Conservation (phyloP, 2,113 vertebrate species). For the Nesoenas mayeri region DNA sequence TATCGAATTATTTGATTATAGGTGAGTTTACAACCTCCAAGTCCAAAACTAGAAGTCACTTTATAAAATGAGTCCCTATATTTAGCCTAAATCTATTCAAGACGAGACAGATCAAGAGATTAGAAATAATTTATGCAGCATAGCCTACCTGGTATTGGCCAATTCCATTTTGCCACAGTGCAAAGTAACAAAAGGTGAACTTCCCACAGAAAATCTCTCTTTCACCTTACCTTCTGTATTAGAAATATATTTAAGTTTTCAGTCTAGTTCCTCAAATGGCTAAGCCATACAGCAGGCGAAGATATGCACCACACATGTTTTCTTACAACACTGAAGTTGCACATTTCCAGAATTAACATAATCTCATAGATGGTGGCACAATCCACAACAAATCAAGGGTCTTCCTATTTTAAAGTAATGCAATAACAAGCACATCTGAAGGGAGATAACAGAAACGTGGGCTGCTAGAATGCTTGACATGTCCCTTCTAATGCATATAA, state of each 20-base stretch:
- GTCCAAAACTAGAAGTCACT: not conserved
- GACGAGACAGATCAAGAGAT: not conserved
- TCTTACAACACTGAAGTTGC: not conserved
- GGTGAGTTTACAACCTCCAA: not conserved
- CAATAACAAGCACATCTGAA: slow-evolving; percentile 9
- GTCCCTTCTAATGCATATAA: not conserved
- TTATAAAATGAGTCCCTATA: not conserved
- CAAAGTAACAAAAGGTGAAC: not conserved
- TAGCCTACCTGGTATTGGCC: not conserved
- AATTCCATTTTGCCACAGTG: not conserved
- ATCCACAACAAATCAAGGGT: not conserved
- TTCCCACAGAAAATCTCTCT: not conserved
- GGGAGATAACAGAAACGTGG: not conserved
- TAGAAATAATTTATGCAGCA: not conserved
- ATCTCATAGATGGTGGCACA: not conserved
- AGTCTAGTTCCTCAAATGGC: not conserved
- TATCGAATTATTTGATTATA: not conserved
- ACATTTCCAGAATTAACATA: slow-evolving; percentile 10
- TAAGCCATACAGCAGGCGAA: not conserved
- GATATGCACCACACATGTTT: not conserved
- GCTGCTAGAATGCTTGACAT: not conserved
- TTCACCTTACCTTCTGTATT: not conserved
- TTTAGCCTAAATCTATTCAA: not conserved
- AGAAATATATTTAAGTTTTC: not conserved
- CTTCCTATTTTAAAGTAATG: slow-evolving; percentile 19